These are phyloP conservation scores for Apodemia zela DNA, from an alignment of 2,888 invertebrate species.

Conservation along the genomic window DNA sequence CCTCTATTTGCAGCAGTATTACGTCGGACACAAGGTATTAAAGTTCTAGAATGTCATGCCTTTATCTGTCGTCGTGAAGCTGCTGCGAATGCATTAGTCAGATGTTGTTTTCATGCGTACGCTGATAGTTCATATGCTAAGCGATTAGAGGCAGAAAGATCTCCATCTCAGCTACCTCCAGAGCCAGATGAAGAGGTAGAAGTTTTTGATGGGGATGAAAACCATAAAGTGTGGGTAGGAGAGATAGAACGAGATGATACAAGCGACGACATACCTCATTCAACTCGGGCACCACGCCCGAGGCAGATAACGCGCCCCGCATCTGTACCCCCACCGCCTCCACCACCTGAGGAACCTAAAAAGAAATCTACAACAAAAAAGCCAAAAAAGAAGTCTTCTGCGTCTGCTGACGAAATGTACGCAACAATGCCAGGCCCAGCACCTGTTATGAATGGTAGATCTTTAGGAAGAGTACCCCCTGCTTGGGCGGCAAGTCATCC, in stretches of 20 bases:
- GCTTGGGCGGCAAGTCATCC: conserved; percentile 68
- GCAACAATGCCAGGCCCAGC: conserved; percentile 77
- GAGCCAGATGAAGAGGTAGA: conserved; percentile 87
- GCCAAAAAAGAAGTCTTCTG: conserved; percentile 78
- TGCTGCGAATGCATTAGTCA: conserved; percentile 97
- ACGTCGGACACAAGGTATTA: conserved; percentile 96
- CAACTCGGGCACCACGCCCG: conserved; percentile 85
- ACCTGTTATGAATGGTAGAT: conserved; percentile 64
- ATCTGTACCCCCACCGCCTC: conserved; percentile 91
- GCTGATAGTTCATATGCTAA: conserved; percentile 97
- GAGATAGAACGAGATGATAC: conserved; percentile 87
- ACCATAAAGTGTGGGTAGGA: conserved; percentile 96
- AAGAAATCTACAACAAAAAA: conserved; percentile 80
- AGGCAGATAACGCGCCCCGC: conserved; percentile 90
- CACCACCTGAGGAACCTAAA: conserved; percentile 84
- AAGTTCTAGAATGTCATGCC: conserved; percentile 98
- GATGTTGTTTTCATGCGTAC: conserved; percentile 98
- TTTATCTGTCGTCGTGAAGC: conserved; percentile 98
- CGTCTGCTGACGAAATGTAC: conserved; percentile 81
- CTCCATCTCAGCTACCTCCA: conserved; percentile 60
- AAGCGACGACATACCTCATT: conserved; percentile 84
- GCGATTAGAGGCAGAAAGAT: conserved; percentile 84
- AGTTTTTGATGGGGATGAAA: conserved; percentile 94
- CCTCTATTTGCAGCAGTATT: conserved; percentile 98
- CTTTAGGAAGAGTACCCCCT: conserved; percentile 67